Evolutionary conservation across 1,140 invertebrate genomes (phyloP).

Genomic region (Drosophila oshimai): DNA sequence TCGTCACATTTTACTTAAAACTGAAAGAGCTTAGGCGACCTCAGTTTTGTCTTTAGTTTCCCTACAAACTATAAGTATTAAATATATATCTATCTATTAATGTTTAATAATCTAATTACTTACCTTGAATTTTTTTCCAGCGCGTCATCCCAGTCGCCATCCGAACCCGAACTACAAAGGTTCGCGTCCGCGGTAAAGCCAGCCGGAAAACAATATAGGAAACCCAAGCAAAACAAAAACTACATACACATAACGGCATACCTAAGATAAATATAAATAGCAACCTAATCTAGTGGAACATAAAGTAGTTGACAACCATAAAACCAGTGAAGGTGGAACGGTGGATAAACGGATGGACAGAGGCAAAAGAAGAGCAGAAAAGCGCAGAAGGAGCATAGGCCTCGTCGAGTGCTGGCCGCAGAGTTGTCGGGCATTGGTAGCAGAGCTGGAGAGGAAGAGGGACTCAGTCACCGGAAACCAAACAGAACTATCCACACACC

Average conservation of each 20-base stretch:
- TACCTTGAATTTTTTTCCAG: slow-evolving; percentile 18
- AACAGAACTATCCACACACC: slow-evolving; percentile 16
- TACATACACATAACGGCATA: slow-evolving; percentile 78
- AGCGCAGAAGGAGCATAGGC: slow-evolving; percentile 33
- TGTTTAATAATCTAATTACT: too few relatives aligned
- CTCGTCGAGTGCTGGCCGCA: slow-evolving; percentile 35
- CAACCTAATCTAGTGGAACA: slow-evolving; percentile 80
- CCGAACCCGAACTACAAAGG: slow-evolving; percentile 82
- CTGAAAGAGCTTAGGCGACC: too few relatives aligned
- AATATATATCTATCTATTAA: too few relatives aligned
- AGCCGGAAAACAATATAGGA: slow-evolving; percentile 24
- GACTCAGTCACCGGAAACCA: slow-evolving; percentile 13
- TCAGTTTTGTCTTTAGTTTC: too few relatives aligned
- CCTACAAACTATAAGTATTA: too few relatives aligned
- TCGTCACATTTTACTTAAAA: too few relatives aligned
- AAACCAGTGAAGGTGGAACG: slow-evolving; percentile 19
- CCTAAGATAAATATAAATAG: slow-evolving; percentile 81
- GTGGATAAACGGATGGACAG: slow-evolving; percentile 5
- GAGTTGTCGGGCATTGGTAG: slow-evolving; percentile 47
- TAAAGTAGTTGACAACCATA: slow-evolving; percentile 73
- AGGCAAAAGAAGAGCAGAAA: slow-evolving; percentile 2
- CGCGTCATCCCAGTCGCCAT: slow-evolving; percentile 80
- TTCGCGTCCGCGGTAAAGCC: slow-evolving; percentile 73
- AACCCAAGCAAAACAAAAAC: slow-evolving; percentile 50
- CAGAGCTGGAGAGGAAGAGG: slow-evolving; percentile 17